These are phyloP conservation scores for Argyrosomus regius DNA, from an alignment of 2,797 vertebrate genomes.

Conservation along the genomic window DNA sequence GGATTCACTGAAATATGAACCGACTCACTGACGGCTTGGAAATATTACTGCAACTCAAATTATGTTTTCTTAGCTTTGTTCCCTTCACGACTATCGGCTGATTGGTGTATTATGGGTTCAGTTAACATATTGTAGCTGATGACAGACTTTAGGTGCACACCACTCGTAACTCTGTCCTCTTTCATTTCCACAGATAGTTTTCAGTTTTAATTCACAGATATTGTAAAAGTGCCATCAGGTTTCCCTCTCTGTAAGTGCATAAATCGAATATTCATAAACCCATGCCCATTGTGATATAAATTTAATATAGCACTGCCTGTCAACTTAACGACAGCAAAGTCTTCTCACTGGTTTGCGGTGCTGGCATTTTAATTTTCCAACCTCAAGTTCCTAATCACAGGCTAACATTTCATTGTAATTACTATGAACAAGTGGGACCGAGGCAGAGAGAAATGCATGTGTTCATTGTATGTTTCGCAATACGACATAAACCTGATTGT, in stretches of 20 bases:
- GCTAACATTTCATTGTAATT: slow-evolving; percentile 73
- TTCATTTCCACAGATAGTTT: slow-evolving; percentile 51
- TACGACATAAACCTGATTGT: slow-evolving; percentile 37
- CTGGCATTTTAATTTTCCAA: slow-evolving; percentile 71
- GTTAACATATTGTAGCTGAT: slow-evolving; percentile 40
- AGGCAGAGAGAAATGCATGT: slow-evolving; percentile 36
- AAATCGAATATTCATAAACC: slow-evolving; percentile 77
- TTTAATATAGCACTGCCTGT: slow-evolving; percentile 62
- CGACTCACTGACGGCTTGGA: slow-evolving; percentile 7
- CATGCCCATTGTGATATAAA: slow-evolving; percentile 65
- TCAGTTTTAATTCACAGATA: slow-evolving; percentile 52
- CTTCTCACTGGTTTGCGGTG: slow-evolving; percentile 60
- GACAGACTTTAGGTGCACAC: slow-evolving; percentile 13
- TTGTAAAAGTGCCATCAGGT: slow-evolving; percentile 65
- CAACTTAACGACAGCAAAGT: slow-evolving; percentile 62
- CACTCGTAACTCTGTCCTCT: not conserved
- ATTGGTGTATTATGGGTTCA: slow-evolving; percentile 28
- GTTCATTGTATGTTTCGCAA: slow-evolving; percentile 45
- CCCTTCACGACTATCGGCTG: slow-evolving; percentile 16
- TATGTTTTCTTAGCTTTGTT: slow-evolving; percentile 1
- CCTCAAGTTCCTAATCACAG: slow-evolving; percentile 66
- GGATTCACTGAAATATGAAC: slow-evolving; percentile 34
- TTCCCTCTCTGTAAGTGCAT: slow-evolving; percentile 58
- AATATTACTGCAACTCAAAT: not conserved
- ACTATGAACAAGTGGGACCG: slow-evolving; percentile 48